phyloP scores from a whole-genome alignment of 2,113 vertebrate genomes.

The Peromyscus maniculatus region DNA sequence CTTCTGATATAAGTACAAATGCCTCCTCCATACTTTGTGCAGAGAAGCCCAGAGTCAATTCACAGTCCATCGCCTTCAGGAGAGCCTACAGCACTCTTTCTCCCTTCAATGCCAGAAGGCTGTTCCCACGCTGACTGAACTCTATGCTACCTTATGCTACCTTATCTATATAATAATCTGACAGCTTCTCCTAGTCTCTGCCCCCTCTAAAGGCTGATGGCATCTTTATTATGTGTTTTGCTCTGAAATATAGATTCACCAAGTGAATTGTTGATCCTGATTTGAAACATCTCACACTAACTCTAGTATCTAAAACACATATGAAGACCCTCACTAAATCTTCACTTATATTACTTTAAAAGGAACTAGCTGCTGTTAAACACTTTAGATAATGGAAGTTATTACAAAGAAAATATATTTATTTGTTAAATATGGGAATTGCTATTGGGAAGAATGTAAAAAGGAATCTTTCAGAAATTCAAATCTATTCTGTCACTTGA shows the following conservation, averaged over 20 bases:
- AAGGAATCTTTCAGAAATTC: not conserved
- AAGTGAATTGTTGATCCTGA: slow-evolving; percentile 21
- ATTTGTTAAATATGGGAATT: slow-evolving; percentile 42
- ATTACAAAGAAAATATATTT: slow-evolving; percentile 26
- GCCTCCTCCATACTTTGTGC: not conserved
- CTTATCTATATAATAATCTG: not conserved
- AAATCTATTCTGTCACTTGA: not conserved
- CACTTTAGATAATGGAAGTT: slow-evolving; percentile 32
- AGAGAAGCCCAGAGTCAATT: slow-evolving; percentile 10
- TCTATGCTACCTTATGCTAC: not conserved
- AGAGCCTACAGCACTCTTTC: not conserved
- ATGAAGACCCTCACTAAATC: slow-evolving; percentile 37
- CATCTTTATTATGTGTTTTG: slow-evolving; percentile 37
- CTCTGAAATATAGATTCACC: not conserved
- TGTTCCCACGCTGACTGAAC: not conserved
- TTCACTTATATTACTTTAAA: slow-evolving; percentile 45
- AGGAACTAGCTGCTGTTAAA: slow-evolving; percentile 44
- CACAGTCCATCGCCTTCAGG: not conserved
- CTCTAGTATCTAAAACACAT: slow-evolving; percentile 24
- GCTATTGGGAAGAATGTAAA: slow-evolving; percentile 14
- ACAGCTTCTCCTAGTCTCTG: slow-evolving; percentile 2
- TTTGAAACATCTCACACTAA: slow-evolving; percentile 5
- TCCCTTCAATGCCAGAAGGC: not conserved
- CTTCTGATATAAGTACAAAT: not conserved
- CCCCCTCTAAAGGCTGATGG: not conserved